Conservation (phyloP, 2,888 invertebrate species). For the Luperina nickerlii region DNA sequence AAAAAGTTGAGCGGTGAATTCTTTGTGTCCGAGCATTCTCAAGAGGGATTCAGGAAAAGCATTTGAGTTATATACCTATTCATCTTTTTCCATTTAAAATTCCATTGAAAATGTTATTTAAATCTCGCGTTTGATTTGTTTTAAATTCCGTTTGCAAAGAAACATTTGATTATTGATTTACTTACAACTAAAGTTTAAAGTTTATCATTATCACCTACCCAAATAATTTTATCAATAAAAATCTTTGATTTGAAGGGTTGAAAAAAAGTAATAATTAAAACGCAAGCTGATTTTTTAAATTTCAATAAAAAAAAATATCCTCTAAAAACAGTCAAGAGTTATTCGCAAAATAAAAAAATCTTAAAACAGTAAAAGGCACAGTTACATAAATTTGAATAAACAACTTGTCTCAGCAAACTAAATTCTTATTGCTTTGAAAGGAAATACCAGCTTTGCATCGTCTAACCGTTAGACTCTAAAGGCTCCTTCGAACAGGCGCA, state of each 20-base stretch:
- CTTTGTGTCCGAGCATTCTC: not conserved
- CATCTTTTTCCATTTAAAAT: not conserved
- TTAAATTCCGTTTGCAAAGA: not conserved
- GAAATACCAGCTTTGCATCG: conserved; percentile 13
- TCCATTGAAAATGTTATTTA: no score
- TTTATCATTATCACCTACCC: no score
- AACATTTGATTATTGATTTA: not conserved
- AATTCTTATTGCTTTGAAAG: conserved; percentile 10
- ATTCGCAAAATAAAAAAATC: no score
- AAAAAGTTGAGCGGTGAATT: conserved; percentile 2
- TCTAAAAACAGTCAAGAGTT: no score
- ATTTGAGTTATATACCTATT: not conserved
- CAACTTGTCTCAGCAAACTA: conserved; percentile 16
- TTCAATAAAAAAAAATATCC: no score
- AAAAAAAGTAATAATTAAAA: no score
- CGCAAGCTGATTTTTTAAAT: no score
- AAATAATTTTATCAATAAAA: no score
- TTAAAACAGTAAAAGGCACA: not conserved
- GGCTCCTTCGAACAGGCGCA: no score
- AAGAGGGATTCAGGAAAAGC: not conserved
- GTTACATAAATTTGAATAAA: not conserved
- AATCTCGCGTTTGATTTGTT: not conserved
- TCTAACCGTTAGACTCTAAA: not conserved
- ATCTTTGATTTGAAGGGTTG: no score
- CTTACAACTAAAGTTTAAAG: no score